A percentile compares a stretch with the other conserved stretches of the same genome.
Conservation (phyloP, 35 echinoderm and acorn worm species). For the Acanthaster planci region DNA sequence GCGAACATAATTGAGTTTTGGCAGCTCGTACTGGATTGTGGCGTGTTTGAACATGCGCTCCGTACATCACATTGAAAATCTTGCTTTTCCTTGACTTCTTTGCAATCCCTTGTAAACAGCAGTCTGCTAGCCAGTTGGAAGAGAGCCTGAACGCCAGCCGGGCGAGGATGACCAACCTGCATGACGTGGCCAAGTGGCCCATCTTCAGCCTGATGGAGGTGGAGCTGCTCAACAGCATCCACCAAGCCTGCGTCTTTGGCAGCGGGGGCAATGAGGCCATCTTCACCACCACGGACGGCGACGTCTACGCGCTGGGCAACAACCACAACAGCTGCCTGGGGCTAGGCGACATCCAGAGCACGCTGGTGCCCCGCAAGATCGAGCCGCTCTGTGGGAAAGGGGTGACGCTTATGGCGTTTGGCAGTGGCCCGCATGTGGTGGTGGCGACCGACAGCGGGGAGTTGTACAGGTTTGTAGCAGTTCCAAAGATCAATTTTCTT, state of each 20-base stretch:
- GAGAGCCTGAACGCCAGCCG: background rate
- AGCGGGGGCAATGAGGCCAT: slow-evolving; percentile 91
- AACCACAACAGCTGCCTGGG: slow-evolving; percentile 91
- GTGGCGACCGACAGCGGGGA: slow-evolving; percentile 84
- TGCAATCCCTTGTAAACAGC: too few species aligned
- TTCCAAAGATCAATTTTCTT: too few species aligned
- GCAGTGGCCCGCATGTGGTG: slow-evolving; percentile 96
- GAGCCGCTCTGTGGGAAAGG: slow-evolving; percentile 83
- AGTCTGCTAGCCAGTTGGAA: too few species aligned
- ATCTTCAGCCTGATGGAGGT: slow-evolving; percentile 81
- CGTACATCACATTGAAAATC: too few species aligned
- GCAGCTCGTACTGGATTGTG: too few species aligned
- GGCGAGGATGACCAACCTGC: slow-evolving; percentile 80
- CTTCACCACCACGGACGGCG: slow-evolving; percentile 83
- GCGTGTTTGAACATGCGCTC: too few species aligned
- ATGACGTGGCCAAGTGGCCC: slow-evolving; percentile 97
- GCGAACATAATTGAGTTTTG: too few species aligned
- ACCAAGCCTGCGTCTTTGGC: slow-evolving; percentile 86
- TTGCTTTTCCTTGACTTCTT: too few species aligned
- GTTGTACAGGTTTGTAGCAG: slow-evolving; percentile 85
- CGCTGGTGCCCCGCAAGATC: slow-evolving; percentile 83
- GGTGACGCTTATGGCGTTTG: slow-evolving; percentile 62
- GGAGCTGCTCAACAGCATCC: slow-evolving; percentile 61
- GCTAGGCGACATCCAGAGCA: slow-evolving; percentile 82
- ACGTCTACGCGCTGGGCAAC: slow-evolving; percentile 89